phyloP scores from a whole-genome alignment of 2,113 vertebrate species.

The Xiphophorus maculatus region DNA sequence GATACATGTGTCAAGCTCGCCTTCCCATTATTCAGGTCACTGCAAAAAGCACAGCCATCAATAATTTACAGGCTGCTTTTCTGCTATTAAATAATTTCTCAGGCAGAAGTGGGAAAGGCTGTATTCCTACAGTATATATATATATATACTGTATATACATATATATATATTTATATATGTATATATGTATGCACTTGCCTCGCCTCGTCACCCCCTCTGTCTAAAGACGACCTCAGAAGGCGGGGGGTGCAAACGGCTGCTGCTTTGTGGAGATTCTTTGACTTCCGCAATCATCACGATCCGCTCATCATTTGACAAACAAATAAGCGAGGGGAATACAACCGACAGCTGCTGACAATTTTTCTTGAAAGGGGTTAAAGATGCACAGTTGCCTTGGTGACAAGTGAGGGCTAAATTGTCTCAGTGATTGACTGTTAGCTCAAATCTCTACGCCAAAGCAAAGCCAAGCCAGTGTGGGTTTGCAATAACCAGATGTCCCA shows the following conservation, averaged over 20 bases:
- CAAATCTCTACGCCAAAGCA: conserved; percentile 49
- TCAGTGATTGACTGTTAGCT: conserved; percentile 69
- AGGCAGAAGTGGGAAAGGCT: conserved; percentile 78
- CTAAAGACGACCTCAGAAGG: conserved; percentile 48
- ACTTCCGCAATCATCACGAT: conserved; percentile 63
- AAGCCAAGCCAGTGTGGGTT: conserved; percentile 46
- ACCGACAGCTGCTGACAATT: conserved; percentile 71
- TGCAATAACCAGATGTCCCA: conserved; percentile 61
- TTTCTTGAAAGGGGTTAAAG: conserved; percentile 72
- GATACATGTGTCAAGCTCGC: conserved; percentile 81
- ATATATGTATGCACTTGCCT: conserved; percentile 39
- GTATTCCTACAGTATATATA: conserved; percentile 65
- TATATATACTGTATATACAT: not conserved
- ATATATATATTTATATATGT: too few relatives aligned
- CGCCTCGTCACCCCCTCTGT: conserved; percentile 30
- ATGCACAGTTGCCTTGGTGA: conserved; percentile 75
- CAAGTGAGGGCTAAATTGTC: conserved; percentile 65
- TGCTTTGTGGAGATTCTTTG: conserved; percentile 34
- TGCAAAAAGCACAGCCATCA: conserved; percentile 80
- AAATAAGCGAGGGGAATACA: conserved; percentile 53
- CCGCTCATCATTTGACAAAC: conserved; percentile 64
- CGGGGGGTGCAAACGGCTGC: conserved; percentile 45
- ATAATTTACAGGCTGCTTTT: conserved; percentile 80
- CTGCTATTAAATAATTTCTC: conserved; percentile 80
- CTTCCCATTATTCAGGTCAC: conserved; percentile 84